phyloP scores from a whole-genome alignment of 2,113 vertebrate species.

The Elephas maximus region DNA sequence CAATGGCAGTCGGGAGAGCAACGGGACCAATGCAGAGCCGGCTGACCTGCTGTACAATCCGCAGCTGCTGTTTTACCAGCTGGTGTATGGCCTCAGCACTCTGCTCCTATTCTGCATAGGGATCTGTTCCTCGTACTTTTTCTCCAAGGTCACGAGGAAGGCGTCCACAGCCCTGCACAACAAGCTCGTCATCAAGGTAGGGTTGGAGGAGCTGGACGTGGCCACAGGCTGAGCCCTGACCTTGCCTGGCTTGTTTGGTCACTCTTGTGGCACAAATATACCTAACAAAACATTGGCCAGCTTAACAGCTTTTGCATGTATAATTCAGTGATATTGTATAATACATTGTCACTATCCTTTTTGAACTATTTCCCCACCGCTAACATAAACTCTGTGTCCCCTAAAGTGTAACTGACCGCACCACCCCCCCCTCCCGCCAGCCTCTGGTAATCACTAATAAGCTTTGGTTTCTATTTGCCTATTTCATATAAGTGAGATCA shows the following conservation, averaged over 20 bases:
- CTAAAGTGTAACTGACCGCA: background rate
- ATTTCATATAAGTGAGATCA: background rate
- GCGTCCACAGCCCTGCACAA: constrained; percentile 87
- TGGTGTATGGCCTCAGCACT: constrained; percentile 83
- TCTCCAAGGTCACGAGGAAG: constrained; percentile 84
- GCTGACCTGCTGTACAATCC: constrained; percentile 86
- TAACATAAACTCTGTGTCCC: background rate
- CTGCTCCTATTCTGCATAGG: constrained; percentile 69
- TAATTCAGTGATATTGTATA: background rate
- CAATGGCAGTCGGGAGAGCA: constrained; percentile 46
- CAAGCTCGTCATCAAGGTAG: constrained; percentile 88
- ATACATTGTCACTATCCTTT: background rate
- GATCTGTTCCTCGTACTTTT: constrained; percentile 78
- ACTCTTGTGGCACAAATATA: background rate
- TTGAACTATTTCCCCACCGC: background rate
- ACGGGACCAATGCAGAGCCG: background rate
- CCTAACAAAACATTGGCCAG: background rate
- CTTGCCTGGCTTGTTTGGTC: background rate
- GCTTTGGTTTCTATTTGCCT: background rate
- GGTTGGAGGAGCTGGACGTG: accelerated
- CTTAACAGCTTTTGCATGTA: background rate
- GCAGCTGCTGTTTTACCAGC: constrained; percentile 86
- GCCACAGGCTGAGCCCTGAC: background rate
- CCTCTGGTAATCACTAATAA: too few species aligned
- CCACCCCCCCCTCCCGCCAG: too few species aligned